These are phyloP conservation scores for Melospiza georgiana DNA, from an alignment of 2,113 vertebrate species.

Conservation along the genomic window DNA sequence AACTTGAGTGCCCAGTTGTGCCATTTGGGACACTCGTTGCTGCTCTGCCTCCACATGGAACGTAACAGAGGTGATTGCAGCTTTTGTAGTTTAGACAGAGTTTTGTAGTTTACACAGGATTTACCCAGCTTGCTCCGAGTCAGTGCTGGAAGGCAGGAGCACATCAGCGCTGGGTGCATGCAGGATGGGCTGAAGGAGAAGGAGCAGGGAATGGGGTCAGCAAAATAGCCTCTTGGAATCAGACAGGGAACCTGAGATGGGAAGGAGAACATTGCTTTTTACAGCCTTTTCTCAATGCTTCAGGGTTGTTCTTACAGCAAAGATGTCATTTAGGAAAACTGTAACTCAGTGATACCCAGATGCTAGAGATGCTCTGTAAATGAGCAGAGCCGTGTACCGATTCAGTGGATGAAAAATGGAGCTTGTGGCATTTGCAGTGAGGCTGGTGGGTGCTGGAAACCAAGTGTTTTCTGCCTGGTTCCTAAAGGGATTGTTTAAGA, in stretches of 20 bases:
- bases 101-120: no score
- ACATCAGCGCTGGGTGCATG: fast-evolving
- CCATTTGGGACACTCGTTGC: fast-evolving
- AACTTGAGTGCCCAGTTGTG: fast-evolving
- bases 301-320: neutral
- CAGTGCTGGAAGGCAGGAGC: neutral
- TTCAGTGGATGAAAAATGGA: neutral
- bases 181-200: neutral
- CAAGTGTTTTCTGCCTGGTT: neutral
- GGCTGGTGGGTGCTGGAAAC: neutral
- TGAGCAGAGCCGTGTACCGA: neutral
- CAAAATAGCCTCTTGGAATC: neutral
- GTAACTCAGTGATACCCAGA: neutral
- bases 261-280: neutral
- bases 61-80: fast-evolving
- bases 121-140: neutral
- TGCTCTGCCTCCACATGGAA: neutral
- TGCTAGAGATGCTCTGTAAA: neutral
- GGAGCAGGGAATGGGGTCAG: neutral
- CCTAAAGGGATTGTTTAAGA: neutral
- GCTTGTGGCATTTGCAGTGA: neutral
- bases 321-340: neutral
- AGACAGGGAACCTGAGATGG: no score
- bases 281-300: neutral
- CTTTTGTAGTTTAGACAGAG: fast-evolving